These are phyloP conservation scores for Leptocoma aspasia DNA, from an alignment of 2,113 vertebrate genomes.

Conservation along the genomic window DNA sequence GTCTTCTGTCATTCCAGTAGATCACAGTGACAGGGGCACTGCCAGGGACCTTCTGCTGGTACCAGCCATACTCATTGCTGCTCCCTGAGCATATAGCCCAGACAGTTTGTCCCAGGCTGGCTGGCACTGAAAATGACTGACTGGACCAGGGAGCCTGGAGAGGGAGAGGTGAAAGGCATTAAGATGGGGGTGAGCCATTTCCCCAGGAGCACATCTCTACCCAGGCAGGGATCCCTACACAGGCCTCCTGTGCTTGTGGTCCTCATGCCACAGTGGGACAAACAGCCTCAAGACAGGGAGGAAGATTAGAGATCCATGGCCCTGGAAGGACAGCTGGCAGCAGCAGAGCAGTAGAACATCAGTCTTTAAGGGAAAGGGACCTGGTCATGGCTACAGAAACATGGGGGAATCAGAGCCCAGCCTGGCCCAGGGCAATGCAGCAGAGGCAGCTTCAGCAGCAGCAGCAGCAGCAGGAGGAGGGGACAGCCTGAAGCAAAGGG, in stretches of 20 bases:
- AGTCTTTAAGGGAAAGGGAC: neutral
- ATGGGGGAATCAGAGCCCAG: neutral
- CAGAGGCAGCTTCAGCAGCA: neutral
- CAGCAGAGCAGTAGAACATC: neutral
- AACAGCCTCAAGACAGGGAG: neutral
- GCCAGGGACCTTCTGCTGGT: neutral
- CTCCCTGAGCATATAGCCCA: neutral
- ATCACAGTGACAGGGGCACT: neutral
- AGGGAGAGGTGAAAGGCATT: neutral
- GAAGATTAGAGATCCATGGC: neutral
- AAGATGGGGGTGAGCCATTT: neutral
- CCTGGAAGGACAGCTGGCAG: neutral
- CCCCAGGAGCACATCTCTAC: neutral
- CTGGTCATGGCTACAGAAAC: neutral
- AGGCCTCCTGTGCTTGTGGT: too few species aligned
- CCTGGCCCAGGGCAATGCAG: neutral
- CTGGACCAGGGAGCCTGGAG: neutral
- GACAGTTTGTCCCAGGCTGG: neutral
- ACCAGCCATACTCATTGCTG: neutral
- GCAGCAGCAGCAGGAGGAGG: neutral
- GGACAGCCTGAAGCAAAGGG: neutral
- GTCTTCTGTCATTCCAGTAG: neutral
- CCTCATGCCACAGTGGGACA: neutral
- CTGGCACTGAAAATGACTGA: accelerated
- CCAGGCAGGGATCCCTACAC: too few species aligned